A percentile compares a stretch with the other conserved stretches of the same genome.
These are phyloP conservation scores for Entomobrya multifasciata DNA, from an alignment of 2,888 invertebrate genomes.

Conservation along the genomic window DNA sequence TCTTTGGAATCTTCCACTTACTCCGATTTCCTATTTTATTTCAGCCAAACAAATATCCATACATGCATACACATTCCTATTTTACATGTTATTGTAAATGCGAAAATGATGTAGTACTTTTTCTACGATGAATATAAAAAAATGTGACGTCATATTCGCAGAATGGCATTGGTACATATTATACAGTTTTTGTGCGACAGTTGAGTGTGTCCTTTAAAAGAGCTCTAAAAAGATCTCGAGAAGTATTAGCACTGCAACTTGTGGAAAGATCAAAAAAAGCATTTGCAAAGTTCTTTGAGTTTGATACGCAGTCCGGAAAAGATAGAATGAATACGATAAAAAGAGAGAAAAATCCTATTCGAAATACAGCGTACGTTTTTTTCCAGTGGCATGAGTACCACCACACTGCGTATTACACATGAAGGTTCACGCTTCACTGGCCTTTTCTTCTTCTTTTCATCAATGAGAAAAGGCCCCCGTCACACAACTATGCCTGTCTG, in stretches of 20 bases:
- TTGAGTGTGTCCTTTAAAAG: background rate
- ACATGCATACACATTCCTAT: too few species aligned
- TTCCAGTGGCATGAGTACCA: conserved; percentile 2
- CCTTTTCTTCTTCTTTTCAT: conserved; percentile 18
- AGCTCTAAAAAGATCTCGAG: background rate
- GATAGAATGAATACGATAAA: background rate
- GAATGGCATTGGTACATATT: too few species aligned
- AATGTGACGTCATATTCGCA: background rate
- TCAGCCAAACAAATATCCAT: background rate
- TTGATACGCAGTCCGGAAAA: too few species aligned
- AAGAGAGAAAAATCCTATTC: background rate
- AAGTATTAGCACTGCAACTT: conserved; percentile 1
- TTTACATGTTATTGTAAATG: conserved; percentile 26
- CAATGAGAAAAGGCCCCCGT: conserved; percentile 20
- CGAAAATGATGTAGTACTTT: conserved; percentile 20
- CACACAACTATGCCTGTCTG: background rate
- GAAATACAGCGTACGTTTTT: conserved; percentile 17
- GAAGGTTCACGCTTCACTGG: conserved; percentile 39
- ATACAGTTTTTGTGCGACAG: conserved; percentile 1
- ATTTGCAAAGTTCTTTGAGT: conserved; percentile 9
- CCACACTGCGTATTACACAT: background rate
- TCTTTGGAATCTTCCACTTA: background rate
- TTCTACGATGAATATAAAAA: background rate
- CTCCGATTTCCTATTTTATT: background rate
- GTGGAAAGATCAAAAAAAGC: conserved; percentile 40